A percentile compares a stretch with the other conserved stretches of the same genome.
These are phyloP conservation scores for Cremastobaeus sp. DNA, from an alignment of 2,888 invertebrate genomes.

Conservation along the genomic window DNA sequence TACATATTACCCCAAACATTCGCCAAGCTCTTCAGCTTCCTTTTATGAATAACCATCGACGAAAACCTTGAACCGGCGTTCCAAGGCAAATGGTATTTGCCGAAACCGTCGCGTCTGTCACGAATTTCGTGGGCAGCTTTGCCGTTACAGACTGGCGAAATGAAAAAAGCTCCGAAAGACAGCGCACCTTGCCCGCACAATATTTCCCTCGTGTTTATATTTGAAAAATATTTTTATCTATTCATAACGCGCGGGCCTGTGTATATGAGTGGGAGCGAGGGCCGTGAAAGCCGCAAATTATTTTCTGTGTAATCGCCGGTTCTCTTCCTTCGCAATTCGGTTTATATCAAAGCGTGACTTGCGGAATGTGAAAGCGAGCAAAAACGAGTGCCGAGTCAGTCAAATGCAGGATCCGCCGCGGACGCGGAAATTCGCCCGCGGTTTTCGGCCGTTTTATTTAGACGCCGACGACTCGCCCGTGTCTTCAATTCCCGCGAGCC, in stretches of 20 bases:
- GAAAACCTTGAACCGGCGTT: constrained; percentile 21
- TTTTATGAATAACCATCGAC: constrained; percentile 28
- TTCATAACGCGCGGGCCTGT: too few relatives aligned
- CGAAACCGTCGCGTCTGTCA: constrained; percentile 24
- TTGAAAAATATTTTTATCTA: constrained; percentile 49
- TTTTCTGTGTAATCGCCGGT: constrained; percentile 56
- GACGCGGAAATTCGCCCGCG: constrained; percentile 40
- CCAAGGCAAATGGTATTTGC: constrained; percentile 20
- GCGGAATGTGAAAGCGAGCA: constrained; percentile 39
- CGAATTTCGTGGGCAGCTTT: constrained; percentile 14
- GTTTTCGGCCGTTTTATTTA: constrained; percentile 63
- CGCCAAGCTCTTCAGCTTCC: constrained; percentile 10
- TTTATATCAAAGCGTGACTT: constrained; percentile 58
- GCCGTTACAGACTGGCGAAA: constrained; percentile 17
- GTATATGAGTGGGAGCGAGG: too few relatives aligned
- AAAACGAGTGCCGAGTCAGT: constrained; percentile 40
- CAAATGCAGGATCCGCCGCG: constrained; percentile 37
- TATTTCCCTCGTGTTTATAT: constrained; percentile 40
- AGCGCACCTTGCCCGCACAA: constrained; percentile 16
- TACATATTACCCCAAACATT: constrained; percentile 13
- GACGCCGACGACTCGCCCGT: constrained; percentile 65
- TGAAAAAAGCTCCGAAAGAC: constrained; percentile 37
- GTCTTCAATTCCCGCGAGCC: constrained; percentile 49
- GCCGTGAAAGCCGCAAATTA: constrained; percentile 47
- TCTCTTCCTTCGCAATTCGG: constrained; percentile 49